phyloP scores from a whole-genome alignment of 1,140 invertebrate species.

The Paraescarpia echinospica region DNA sequence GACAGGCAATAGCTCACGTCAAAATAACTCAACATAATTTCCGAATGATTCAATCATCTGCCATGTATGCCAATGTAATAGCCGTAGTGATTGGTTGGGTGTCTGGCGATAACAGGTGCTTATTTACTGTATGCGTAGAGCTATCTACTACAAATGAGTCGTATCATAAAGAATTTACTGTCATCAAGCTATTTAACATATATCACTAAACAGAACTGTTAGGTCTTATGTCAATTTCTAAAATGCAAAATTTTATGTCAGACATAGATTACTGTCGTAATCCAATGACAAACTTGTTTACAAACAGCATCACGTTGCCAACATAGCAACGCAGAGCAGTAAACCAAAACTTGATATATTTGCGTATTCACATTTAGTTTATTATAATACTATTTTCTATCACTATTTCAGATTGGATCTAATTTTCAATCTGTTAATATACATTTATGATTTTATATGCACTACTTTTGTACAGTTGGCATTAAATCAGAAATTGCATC shows the following conservation, averaged over 20 bases:
- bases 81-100: not conserved
- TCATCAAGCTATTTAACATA: not conserved
- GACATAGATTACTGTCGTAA: constrained; percentile 1
- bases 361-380: constrained; percentile 9
- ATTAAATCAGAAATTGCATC: not conserved
- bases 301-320: constrained; percentile 14
- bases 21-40: constrained; percentile 2
- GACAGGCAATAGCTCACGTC: not conserved
- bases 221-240: not conserved
- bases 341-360: not conserved
- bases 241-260: not conserved
- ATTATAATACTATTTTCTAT: not conserved
- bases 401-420: not conserved
- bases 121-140: not conserved
- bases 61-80: not conserved
- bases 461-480: not conserved
- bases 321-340: constrained; percentile 16
- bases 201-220: not conserved
- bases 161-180: not conserved
- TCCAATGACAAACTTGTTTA: constrained; percentile 1
- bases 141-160: not conserved
- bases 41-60: not conserved
- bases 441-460: not conserved
- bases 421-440: not conserved
- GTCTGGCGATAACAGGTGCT: not conserved